phyloP scores from a whole-genome alignment of 2,797 vertebrate genomes.

The Argentina silus region DNA sequence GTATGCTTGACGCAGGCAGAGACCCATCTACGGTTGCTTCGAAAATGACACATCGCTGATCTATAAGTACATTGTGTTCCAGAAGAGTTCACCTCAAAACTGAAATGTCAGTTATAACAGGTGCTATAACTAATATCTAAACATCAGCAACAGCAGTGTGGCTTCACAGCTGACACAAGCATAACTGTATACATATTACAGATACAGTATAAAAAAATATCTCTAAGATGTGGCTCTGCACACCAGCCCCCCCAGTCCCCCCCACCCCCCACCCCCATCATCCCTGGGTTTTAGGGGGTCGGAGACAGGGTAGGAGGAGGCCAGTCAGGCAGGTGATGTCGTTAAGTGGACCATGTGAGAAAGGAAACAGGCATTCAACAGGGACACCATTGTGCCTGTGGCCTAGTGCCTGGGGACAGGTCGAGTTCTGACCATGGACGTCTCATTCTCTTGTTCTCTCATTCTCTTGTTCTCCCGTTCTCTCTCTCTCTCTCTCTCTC shows the following conservation, averaged over 20 bases:
- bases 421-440: neutral
- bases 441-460: too few relatives aligned
- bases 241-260: neutral
- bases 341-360: conserved; percentile 1
- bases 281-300: neutral
- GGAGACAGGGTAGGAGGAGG: neutral
- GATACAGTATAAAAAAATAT: too few relatives aligned
- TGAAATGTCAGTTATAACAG: neutral
- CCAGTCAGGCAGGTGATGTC: neutral
- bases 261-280: neutral
- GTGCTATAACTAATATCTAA: neutral
- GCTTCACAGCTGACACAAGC: too few relatives aligned
- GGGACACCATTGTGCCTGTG: neutral
- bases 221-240: neutral
- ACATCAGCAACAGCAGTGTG: neutral
- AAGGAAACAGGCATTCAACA: neutral
- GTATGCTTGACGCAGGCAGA: neutral
- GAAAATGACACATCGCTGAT: neutral
- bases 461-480: too few relatives aligned
- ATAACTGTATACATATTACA: too few relatives aligned
- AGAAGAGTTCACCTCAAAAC: conserved; percentile 1
- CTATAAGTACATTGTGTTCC: neutral
- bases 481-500: too few relatives aligned
- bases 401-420: neutral
- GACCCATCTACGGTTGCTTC: neutral